A percentile compares a stretch with the other conserved stretches of the same genome.
These are phyloP conservation scores for Drosophila mettleri DNA, from an alignment of 2,888 invertebrate genomes.

Conservation along the genomic window DNA sequence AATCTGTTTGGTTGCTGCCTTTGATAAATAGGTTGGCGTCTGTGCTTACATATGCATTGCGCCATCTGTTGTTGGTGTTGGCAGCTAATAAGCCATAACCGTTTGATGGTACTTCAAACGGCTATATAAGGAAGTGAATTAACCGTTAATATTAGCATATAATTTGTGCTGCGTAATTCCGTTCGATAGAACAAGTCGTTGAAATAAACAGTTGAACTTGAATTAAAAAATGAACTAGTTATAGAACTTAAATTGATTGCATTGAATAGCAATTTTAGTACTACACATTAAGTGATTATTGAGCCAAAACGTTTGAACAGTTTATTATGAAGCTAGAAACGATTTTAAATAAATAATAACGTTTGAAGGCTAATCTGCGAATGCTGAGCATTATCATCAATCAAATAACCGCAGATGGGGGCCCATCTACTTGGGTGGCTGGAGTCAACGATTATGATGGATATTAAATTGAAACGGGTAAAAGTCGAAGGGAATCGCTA, in stretches of 20 bases:
- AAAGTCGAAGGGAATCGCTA: slow-evolving; percentile 8
- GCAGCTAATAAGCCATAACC: neutral
- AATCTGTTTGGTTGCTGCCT: neutral
- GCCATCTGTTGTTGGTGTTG: slow-evolving; percentile 23
- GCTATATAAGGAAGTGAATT: neutral
- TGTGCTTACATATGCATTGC: neutral
- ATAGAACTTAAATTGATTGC: neutral
- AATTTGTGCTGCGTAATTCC: neutral
- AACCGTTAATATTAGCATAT: neutral
- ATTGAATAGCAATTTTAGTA: neutral
- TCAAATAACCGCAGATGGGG: slow-evolving; percentile 25
- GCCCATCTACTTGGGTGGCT: neutral
- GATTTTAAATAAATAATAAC: slow-evolving; percentile 11
- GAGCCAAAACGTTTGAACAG: neutral
- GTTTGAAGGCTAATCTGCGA: slow-evolving; percentile 10
- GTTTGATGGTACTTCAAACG: slow-evolving; percentile 5
- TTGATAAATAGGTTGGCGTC: neutral
- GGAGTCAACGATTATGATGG: slow-evolving; percentile 36
- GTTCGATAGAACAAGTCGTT: neutral
- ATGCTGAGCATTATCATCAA: slow-evolving; percentile 41
- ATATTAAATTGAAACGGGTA: slow-evolving; percentile 44
- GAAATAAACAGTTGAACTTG: neutral
- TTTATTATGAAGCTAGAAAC: neutral
- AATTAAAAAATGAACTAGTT: neutral
- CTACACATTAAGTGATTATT: neutral